Percentiles rank a stretch among this genome's conserved stretches.
Conservation (phyloP, 2,113 vertebrate species). For the Poeciliopsis retropinna region DNA sequence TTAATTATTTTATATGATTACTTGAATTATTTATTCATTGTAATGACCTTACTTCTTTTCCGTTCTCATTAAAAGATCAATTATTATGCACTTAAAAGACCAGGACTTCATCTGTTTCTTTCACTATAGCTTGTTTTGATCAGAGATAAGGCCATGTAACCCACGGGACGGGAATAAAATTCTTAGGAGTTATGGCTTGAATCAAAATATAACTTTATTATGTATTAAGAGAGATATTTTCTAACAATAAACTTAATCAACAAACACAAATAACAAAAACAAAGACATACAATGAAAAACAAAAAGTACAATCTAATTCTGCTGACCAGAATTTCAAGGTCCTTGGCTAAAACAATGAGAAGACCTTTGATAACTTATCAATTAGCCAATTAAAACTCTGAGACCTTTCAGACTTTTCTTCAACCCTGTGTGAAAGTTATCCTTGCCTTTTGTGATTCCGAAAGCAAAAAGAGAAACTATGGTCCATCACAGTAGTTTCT, state of each 20-base stretch:
- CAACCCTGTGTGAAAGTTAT: not conserved
- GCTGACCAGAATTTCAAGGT: no score
- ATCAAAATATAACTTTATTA: not conserved
- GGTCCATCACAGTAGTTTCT: not conserved
- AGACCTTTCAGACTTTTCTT: not conserved
- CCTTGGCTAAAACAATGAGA: not conserved
- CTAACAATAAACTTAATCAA: not conserved
- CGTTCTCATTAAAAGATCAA: not conserved
- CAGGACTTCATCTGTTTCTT: not conserved
- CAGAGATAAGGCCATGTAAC: not conserved
- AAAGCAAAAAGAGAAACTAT: not conserved
- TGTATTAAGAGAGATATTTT: not conserved
- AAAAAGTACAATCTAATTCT: no score
- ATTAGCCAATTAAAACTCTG: not conserved
- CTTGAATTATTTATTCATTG: not conserved
- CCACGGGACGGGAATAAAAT: no score
- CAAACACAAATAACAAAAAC: not conserved
- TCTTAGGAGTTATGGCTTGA: not conserved
- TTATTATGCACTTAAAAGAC: not conserved
- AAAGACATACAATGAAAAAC: not conserved
- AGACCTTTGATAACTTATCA: not conserved
- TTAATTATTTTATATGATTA: not conserved
- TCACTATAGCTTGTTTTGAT: not conserved
- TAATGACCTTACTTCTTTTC: not conserved
- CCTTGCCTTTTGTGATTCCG: not conserved